A percentile compares a stretch with the other conserved stretches of the same genome.
phyloP scores from a whole-genome alignment of 1,140 invertebrate genomes.

The Globodera ellingtonae region DNA sequence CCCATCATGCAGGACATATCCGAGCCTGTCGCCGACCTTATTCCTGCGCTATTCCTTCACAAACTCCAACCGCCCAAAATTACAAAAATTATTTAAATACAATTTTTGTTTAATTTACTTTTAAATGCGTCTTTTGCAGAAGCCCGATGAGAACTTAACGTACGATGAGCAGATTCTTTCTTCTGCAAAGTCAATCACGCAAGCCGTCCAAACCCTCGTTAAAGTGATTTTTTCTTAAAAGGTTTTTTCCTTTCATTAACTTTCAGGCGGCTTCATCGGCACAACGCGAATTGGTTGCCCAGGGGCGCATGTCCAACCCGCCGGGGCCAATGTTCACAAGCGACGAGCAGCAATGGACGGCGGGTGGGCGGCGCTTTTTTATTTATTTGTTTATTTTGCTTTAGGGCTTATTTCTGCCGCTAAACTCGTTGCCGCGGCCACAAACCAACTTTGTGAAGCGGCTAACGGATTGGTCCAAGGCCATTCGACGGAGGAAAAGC shows the following conservation, averaged over 20 bases:
- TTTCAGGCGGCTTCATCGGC: constrained; percentile 37
- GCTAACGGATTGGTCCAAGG: constrained; percentile 95
- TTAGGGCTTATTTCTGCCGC: constrained; percentile 84
- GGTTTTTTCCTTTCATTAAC: background rate
- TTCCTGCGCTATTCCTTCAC: background rate
- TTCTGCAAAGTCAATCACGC: constrained; percentile 94
- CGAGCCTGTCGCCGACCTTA: constrained; percentile 29
- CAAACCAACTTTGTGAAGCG: constrained; percentile 83
- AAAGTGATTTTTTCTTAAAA: constrained; percentile 83
- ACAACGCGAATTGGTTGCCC: constrained; percentile 57
- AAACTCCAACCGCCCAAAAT: background rate
- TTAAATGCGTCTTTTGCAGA: constrained; percentile 38
- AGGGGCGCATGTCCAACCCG: constrained; percentile 53
- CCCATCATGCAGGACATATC: constrained; percentile 63
- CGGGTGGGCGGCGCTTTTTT: constrained; percentile 69
- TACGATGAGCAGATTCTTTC: constrained; percentile 98
- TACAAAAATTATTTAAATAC: background rate
- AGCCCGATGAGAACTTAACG: constrained; percentile 78
- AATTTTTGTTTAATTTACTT: constrained; percentile 2
- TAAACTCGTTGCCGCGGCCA: constrained; percentile 86
- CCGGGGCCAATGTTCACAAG: constrained; percentile 61
- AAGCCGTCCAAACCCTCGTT: constrained; percentile 93
- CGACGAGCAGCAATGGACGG: constrained; percentile 92
- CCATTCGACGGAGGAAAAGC: constrained; percentile 86
- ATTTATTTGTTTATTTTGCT: background rate